Base-by-base conservation (phyloP, 2,113 vertebrate species). In the Pituophis catenifer region DNA sequence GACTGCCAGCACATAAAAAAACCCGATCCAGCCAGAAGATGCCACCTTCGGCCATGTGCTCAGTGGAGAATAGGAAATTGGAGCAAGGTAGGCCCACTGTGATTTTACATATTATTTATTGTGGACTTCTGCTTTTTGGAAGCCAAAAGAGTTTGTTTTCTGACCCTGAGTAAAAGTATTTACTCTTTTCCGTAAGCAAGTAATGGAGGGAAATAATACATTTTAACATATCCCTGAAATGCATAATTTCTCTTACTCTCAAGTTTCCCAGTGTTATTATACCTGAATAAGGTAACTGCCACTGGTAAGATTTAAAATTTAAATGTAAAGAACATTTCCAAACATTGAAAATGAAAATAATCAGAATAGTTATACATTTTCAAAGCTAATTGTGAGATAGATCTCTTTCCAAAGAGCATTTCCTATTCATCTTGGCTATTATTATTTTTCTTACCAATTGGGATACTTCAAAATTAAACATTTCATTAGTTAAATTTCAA, bases 41-140 rank as follows among this genome's bases (percentile, higher is more conserved):
- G 99, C 97, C 98, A 98, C 94, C 97, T 99, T 23, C 99, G 98
- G 17, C 99, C 99, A 0, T 99, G 99, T 0, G 98, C 99, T 26
- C 96, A 93, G 93, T 99, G 99, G 99, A 98, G 97, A 95, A 98
- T 97, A 85, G 98, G 98, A 93, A 98, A 98, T 94, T 99, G 99
- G 99, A 99, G 98, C 97, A 98, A 99, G 98, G 99, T 99, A 96
- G 33, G 17, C 33, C 33, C 33, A 23, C 8, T n/a, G 17, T 44
- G 19, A 44, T 44, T 44, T 9, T 75, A n/a, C 26, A 1, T 70
- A 70, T 75, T 75, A 81, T 81, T 44, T 81, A 21, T 75, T 9
- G 26, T 1, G n/a, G 10, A 12, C 54, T 88, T 55, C 52, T 92
- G n/a, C 5, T 17, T 92, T 92, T 75, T 19, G 33, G 23, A 38